Evolutionary conservation across 2,113 vertebrate genomes (phyloP), one percentile per base, ranked within the genome.

Genomic region (Paratilapia polleni): DNA sequence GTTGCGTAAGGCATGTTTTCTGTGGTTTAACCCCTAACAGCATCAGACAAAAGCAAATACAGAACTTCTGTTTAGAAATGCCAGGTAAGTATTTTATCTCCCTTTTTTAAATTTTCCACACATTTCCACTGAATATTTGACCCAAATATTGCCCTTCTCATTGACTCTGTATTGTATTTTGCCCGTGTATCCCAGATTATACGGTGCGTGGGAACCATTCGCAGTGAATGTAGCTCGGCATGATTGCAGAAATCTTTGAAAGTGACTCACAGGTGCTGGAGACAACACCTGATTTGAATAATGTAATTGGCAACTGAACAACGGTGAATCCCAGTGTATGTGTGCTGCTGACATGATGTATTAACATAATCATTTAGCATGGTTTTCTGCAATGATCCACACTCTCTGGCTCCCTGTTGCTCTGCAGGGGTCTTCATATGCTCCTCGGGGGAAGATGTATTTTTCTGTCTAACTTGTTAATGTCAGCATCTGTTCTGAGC

Each of bases 131-230:
- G n/a, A 81, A 79, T 24, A 13, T 85, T 64, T 78, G 73, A 83
- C 52, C 19, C n/a, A 75, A 56, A 77, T 80, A 57, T 58, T 64
- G n/a, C 22, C 54, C 56, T 24, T 81, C 54, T 43, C 52, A 54
- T 57, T 34, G 26, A 66, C 56, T 59, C n/a, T 70, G 11, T 75
- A 59, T 81, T 26, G 43, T 77, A 74, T 91, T 83, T 78, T 82
- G 14, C 68, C 77, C 70, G 5, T 84, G 36, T 19, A 79, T 84
- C 41, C 19, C 63, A 75, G 74, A 85, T 87, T 84, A 78, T 60
- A 4, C 19, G 49, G 68, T 8, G 56, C 5, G 63, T 90, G 86
- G 80, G 73, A 91, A 92, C 82, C 76, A 56, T 82, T 85, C 60
- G 62, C 47, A 63, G 61, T 83, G 74, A 80, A 28, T 77, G 26